Evolutionary conservation across 2,797 vertebrate genomes (phyloP), one percentile per base, ranked within the genome.

Genomic region (Sebastes oblongus): DNA sequence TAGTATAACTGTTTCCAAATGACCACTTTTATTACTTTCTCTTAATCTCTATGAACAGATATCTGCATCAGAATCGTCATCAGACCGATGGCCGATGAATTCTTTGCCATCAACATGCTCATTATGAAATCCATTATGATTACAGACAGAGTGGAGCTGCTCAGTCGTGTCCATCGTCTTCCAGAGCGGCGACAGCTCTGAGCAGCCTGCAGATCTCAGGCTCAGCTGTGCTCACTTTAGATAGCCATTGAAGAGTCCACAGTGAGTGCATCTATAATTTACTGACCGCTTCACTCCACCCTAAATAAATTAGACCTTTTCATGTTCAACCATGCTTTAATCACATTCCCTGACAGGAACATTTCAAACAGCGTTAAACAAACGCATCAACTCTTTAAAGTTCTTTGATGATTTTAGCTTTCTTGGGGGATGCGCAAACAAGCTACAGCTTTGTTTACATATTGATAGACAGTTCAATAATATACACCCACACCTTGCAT

Each of bases 1-100:
- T 69, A 29, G 16, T 77, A 72, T 75, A 52, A 70, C 32, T 73
- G 58, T 75, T 74, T 73, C 69, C 72, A 77, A n/a, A 69, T 78
- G 1, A 80, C 54, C 67, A 66, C 73, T 34, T 73, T 73, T 70
- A 80, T 86, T 79, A 79, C 56, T 75, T 42, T 27, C 5, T 39
- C 22, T 66, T 66, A 5, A 46, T 27, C 5, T 42, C 60, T 36
- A 24, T 62, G 8, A 62, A 62, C 60, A 34, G 20, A 36, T 22
- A 24, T 14, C 32, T 22, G 60, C 30, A 62, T 20, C 60, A 22
- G 13, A 62, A 34, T 22, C 1, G 24, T 11, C 14, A 13, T 42
- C 36, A 11, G 36, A 42, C 22, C 14, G 34, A 25, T 6, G 24
- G 34, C 62, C 5, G 36, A 65, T 42, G 36, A 0, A 12, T 55